phyloP scores from a whole-genome alignment of 2,888 invertebrate genomes.

The Philopedon plagiatum region DNA sequence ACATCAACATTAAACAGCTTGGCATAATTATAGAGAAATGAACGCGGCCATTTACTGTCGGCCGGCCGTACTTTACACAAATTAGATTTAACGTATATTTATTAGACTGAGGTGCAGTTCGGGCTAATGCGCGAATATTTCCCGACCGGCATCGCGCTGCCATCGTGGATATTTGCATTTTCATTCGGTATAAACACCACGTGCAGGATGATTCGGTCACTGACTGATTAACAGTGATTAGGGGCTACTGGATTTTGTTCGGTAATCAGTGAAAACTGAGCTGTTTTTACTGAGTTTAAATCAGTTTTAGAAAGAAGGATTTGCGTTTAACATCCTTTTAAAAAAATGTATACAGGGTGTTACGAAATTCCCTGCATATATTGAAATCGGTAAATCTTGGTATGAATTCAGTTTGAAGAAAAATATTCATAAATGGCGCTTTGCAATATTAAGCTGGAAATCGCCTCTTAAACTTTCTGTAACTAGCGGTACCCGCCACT shows the following conservation, averaged over 20 bases:
- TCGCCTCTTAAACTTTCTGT: too few relatives aligned
- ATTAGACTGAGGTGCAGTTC: slow-evolving; percentile 55
- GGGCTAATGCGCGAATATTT: slow-evolving; percentile 57
- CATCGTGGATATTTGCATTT: slow-evolving; percentile 54
- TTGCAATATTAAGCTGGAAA: too few relatives aligned
- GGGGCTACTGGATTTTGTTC: not conserved
- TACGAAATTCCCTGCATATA: too few relatives aligned
- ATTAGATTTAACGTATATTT: slow-evolving; percentile 59
- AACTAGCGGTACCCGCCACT: too few relatives aligned
- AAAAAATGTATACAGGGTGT: too few relatives aligned
- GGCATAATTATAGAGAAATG: slow-evolving; percentile 51
- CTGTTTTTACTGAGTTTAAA: too few relatives aligned
- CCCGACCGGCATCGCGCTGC: slow-evolving; percentile 44
- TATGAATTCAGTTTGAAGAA: too few relatives aligned
- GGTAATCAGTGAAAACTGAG: not conserved
- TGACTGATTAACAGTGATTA: slow-evolving; percentile 32
- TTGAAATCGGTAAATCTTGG: too few relatives aligned
- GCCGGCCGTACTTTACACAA: slow-evolving; percentile 57
- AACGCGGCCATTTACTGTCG: slow-evolving; percentile 52
- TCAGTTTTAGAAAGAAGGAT: too few relatives aligned
- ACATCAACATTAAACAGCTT: slow-evolving; percentile 49
- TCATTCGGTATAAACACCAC: slow-evolving; percentile 49
- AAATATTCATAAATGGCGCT: too few relatives aligned
- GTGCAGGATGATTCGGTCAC: slow-evolving; percentile 29
- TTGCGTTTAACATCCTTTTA: too few relatives aligned